phyloP scores from a whole-genome alignment of 2,888 invertebrate species.

The Pyralis farinalis region DNA sequence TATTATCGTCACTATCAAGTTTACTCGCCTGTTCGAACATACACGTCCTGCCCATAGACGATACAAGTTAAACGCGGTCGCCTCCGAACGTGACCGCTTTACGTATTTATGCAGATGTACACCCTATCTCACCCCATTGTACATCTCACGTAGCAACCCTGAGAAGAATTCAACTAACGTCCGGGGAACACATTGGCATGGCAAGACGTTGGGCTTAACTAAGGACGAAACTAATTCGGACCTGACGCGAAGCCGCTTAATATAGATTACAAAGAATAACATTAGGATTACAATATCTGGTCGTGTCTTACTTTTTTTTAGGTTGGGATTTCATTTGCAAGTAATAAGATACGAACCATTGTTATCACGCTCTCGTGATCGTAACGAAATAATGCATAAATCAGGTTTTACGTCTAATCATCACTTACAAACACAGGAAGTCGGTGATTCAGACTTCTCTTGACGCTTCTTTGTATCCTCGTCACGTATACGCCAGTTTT shows the following conservation, averaged over 20 bases:
- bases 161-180: conserved; percentile 62
- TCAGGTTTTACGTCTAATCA: no score
- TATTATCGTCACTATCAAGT: conserved; percentile 12
- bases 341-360: background rate
- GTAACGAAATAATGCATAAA: no score
- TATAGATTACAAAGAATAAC: conserved; percentile 37
- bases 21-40: conserved; percentile 25
- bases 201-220: conserved; percentile 36
- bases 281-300: conserved; percentile 11
- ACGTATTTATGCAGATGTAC: conserved; percentile 73
- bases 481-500: no score
- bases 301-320: background rate
- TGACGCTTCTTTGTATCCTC: no score
- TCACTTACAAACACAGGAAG: no score
- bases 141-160: conserved; percentile 23
- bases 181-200: conserved; percentile 43
- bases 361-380: no score
- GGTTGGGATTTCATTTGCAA: background rate
- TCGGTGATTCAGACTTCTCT: no score
- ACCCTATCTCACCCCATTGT: conserved; percentile 23
- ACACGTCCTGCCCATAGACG: conserved; percentile 34
- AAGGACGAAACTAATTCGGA: conserved; percentile 19
- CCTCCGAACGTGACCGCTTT: conserved; percentile 67
- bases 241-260: conserved; percentile 40
- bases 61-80: conserved; percentile 60